Base-by-base conservation (phyloP, 30 jellyfish, hydroid and myxozoan genomes). In the Nemopilema nomurai region DNA sequence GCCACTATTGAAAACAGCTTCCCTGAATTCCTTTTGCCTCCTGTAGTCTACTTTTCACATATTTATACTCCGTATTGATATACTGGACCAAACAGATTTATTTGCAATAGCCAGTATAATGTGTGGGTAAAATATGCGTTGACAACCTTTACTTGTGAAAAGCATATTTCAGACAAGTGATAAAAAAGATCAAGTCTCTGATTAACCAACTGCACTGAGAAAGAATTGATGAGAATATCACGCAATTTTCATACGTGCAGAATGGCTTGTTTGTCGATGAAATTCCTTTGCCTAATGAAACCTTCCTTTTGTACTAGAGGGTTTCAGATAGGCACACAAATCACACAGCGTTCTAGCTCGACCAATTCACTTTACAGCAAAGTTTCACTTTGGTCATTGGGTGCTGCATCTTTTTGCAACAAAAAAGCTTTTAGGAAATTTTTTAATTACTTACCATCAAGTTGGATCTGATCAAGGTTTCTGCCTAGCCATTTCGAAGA, bases 401-500 rank as follows among this genome's bases (percentile, higher is more conserved):
- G 21, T 19, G 76, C 76, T 22, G 76, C 76, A 22, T 67, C 33
- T 31, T 22, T 67, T 67, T 67, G 51, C 29, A 67, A 67, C 76
- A 67, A 67, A 67, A 21, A 67, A 18, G 33, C 18, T 31, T 29
- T 29, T 52, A 74, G 49, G 52, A 74, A 27, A 22, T 27, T 27
- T 25, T 16, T 18, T 16, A 74, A 16, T 18, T 28, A 49, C 69
- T 81, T 73, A 83, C 92, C 92, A 32, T 83, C 77, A 28, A 83
- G 31, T 20, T 49, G 51, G 33, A 83, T 83, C 31, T 83, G 87
- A 31, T 76, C 51, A 50, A 83, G 69, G 62, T 57, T 83, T 69
- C 62, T 83, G 52, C 92, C 86, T 29, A 26, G 74, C 69, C 67
- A 83, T 74, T 74, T 74, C 24, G 79, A 49, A n/a, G 67, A 83